phyloP scores from a whole-genome alignment of 2,888 invertebrate species.

The Acleris sparsana region DNA sequence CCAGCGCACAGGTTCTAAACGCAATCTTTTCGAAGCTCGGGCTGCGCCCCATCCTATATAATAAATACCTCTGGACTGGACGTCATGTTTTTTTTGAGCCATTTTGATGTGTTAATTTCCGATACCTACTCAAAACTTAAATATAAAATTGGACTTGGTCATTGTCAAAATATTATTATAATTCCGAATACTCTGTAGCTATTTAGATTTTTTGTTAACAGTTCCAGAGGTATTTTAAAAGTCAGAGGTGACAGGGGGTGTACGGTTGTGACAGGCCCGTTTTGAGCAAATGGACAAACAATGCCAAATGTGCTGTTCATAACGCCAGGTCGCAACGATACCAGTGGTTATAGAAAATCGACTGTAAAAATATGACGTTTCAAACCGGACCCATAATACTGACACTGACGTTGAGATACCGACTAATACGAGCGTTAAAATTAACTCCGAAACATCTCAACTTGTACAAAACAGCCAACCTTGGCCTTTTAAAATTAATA shows the following conservation, averaged over 20 bases:
- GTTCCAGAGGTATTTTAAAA: background rate
- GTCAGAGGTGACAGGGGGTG: slow-evolving; percentile 2
- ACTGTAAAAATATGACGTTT: slow-evolving; percentile 10
- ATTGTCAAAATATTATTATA: no score
- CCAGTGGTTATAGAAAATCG: slow-evolving; percentile 1
- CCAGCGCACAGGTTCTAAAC: slow-evolving; percentile 47
- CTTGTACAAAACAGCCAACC: background rate
- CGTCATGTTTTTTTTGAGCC: no score
- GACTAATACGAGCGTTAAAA: no score
- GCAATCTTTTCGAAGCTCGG: slow-evolving; percentile 25
- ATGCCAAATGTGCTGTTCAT: background rate
- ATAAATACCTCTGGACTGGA: background rate
- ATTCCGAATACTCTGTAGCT: no score
- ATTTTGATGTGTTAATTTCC: no score
- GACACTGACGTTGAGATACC: background rate
- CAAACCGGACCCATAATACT: background rate
- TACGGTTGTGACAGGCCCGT: background rate
- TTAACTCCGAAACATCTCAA: no score
- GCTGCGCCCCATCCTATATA: background rate
- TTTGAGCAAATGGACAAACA: slow-evolving; percentile 1
- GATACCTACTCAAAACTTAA: no score
- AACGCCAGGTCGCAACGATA: background rate
- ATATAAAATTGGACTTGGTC: no score
- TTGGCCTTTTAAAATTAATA: background rate
- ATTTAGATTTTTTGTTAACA: no score